Percentiles rank a stretch among this genome's conserved stretches.
phyloP scores from a whole-genome alignment of 2,888 invertebrate genomes.

The Drosophila anomalata region DNA sequence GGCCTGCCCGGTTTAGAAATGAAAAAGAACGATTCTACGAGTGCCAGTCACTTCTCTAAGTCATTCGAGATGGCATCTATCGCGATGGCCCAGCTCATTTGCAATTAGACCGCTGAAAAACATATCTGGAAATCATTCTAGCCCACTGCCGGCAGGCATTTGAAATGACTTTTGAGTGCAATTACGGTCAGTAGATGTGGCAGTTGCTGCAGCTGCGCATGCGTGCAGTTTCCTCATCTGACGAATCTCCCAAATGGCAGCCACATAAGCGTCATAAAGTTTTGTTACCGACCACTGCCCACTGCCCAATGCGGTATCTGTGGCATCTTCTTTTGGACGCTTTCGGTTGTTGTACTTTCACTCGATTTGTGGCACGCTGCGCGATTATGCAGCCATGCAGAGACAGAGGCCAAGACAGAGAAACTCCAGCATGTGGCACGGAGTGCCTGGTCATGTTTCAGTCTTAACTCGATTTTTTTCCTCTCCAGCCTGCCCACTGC shows the following conservation, averaged over 20 bases:
- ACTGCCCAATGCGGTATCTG: slow-evolving; percentile 2
- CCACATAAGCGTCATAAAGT: slow-evolving; percentile 35
- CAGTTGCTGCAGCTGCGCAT: slow-evolving; percentile 51
- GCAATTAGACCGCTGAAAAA: slow-evolving; percentile 56
- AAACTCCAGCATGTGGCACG: slow-evolving; percentile 54
- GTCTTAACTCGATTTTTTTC: slow-evolving; percentile 49
- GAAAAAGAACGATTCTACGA: neutral
- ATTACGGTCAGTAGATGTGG: slow-evolving; percentile 45
- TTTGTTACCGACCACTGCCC: slow-evolving; percentile 19
- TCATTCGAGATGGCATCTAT: slow-evolving; percentile 22
- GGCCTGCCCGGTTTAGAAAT: neutral
- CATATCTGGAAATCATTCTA: slow-evolving; percentile 42
- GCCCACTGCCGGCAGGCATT: slow-evolving; percentile 43
- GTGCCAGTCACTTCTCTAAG: neutral
- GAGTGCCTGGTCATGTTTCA: slow-evolving; percentile 51
- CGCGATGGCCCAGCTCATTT: slow-evolving; percentile 39
- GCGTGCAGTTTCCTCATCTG: slow-evolving; percentile 72
- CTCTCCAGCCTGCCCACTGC: neutral
- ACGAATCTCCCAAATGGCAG: slow-evolving; percentile 61
- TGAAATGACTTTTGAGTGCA: slow-evolving; percentile 59
- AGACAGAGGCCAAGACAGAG: slow-evolving; percentile 27
- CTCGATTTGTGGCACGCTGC: slow-evolving; percentile 60
- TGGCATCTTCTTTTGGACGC: slow-evolving; percentile 47
- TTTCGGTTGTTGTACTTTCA: slow-evolving; percentile 67
- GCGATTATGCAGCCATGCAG: slow-evolving; percentile 73